Base-by-base conservation (phyloP, 1,140 invertebrate species). In the Zaprionus camerounensis region DNA sequence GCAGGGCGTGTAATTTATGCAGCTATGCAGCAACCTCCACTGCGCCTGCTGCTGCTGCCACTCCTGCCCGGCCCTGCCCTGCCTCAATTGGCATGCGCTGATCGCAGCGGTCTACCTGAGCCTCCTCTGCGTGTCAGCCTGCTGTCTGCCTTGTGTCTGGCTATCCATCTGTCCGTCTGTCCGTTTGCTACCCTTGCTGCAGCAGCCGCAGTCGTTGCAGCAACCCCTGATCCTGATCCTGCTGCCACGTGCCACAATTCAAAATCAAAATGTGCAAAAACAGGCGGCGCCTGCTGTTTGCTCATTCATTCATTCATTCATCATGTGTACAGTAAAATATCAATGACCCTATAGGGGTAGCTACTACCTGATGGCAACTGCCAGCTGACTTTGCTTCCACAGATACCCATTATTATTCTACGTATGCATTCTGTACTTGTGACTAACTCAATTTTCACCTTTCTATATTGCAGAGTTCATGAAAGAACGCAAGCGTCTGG, bases 401-500 rank as follows among this genome's bases (percentile, higher is more conserved):
- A 69, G 38, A 49, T 58, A 31, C 17, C 31, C 36, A 34, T 38
- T 41, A 26, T 56, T 66, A 49, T 65, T 75, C 28, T 7, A 7
- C 75, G 58, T 53, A 72, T 75, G 41, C 41, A 46, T 46, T 46
- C 78, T 67, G n/a, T 38, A 2, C 65, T 61, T 26, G 3, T 44
- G 70, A 76, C 81, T 81, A 71, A 53, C 36, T 36, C 7, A 24
- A 2, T 70, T 61, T 53, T 73, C 74, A 59, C 17, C 72, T 71
- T 34, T 77, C 22, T 69, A n/a, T 67, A 75, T 92, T 90, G 12
- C 80, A 92, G 92, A 92, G 65, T 92, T 92, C 70, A 92, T 92
- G 92, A 92, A 92, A 74, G 92, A 92, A 74, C 92, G 92, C 63
- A 92, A 92, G 80, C 92, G 92, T 46, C 78, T 92, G 55, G 67